Percentiles rank a stretch among this genome's conserved stretches.
Evolutionary conservation across 2,797 vertebrate genomes (phyloP).

Genomic region (Enteromius paludinosus): DNA sequence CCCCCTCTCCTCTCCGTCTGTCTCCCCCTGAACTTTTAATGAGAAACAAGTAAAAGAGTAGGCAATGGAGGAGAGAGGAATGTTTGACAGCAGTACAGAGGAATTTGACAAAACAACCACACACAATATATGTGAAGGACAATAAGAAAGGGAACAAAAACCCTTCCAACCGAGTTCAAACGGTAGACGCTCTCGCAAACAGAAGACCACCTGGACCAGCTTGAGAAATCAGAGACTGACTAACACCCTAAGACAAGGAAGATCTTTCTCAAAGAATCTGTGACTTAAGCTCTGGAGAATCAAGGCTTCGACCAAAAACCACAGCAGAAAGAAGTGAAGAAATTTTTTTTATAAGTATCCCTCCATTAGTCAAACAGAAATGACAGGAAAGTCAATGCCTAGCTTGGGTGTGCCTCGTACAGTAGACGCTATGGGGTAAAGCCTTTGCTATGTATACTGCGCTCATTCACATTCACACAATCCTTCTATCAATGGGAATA

Average conservation of each 20-base stretch:
- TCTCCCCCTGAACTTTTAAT: slow-evolving; percentile 70
- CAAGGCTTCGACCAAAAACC: slow-evolving; percentile 26
- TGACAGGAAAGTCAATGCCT: slow-evolving; percentile 28
- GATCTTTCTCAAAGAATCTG: slow-evolving; percentile 46
- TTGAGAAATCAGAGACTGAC: slow-evolving; percentile 20
- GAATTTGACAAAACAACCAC: slow-evolving; percentile 74
- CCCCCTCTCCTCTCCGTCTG: neutral
- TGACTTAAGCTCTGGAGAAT: slow-evolving; percentile 35
- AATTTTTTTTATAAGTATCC: slow-evolving; percentile 23
- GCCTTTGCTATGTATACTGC: slow-evolving; percentile 35
- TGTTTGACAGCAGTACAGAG: slow-evolving; percentile 69
- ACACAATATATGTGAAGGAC: slow-evolving; percentile 70
- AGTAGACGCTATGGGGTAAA: slow-evolving; percentile 22
- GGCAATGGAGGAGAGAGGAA: slow-evolving; percentile 56
- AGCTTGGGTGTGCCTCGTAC: slow-evolving; percentile 14
- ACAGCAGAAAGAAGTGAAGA: slow-evolving; percentile 18
- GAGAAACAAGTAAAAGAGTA: slow-evolving; percentile 65
- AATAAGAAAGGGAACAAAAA: slow-evolving; percentile 58
- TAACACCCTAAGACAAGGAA: neutral
- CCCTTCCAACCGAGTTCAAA: neutral
- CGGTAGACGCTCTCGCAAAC: neutral
- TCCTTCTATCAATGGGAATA: slow-evolving; percentile 54
- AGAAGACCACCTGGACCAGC: slow-evolving; percentile 17
- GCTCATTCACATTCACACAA: slow-evolving; percentile 27
- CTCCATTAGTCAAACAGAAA: slow-evolving; percentile 33